Evolutionary conservation across 2,113 vertebrate species (phyloP), one percentile per base, ranked within the genome.

Genomic region (Stigmatopora nigra): DNA sequence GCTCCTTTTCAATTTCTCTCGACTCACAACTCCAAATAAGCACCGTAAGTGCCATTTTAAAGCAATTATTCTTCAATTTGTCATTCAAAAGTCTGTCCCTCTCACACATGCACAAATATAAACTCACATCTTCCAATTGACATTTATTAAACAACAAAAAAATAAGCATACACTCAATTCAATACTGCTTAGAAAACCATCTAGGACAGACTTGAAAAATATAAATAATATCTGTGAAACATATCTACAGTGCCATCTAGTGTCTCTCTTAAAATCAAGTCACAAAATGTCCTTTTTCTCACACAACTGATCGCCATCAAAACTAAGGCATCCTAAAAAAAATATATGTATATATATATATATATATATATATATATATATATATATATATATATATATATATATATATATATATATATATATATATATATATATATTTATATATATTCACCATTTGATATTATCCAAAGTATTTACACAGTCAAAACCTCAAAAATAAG

Each of bases 241-340:
- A 86, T 80, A 85, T 82, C 86, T 69, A 90, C 77, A 92, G 85
- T 89, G 91, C 91, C 91, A 91, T 90, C 91, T 92, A 91, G 90
- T 90, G 91, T 78, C 58, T 66, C 14, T 15, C 45, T 10, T 72
- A 63, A 64, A 76, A 65, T 79, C 36, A 12, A 77, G 3, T 3
- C 13, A 69, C 55, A 25, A 49, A 53, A 70, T 41, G 63, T 31
- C 17, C 51, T 7, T 3, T 41, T 7, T 41, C 9, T 4, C 9
- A 41, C 9, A 41, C 38, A 41, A 10, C 38, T 41, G 1, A 41
- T 41, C 9, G 38, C 38, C 38, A 41, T 41, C 7, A 31, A 8
- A 7, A 41, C 38, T 41, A 10, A 41, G 6, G 38, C 2, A 10
- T 41, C 38, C 38, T 41, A 41, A 41, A 41, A 41, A 41, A 41